These are phyloP conservation scores for Drosophila algonquin DNA, from an alignment of 2,888 invertebrate species.

Conservation along the genomic window DNA sequence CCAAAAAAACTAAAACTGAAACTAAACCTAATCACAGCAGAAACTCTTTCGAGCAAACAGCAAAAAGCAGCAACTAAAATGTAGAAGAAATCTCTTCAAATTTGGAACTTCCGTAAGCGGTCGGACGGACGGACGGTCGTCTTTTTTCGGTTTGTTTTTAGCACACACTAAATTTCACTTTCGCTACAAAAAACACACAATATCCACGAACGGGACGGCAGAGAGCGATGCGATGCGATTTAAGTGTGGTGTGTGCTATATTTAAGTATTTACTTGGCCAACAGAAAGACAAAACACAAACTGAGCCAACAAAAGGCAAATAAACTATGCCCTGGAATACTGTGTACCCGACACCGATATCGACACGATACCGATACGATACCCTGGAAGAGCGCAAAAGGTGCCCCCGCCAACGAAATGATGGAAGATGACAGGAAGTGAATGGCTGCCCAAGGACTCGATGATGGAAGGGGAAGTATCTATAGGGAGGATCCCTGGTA, in stretches of 20 bases:
- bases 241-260: conserved; percentile 77
- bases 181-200: conserved; percentile 66
- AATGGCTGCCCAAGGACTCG: too few species aligned
- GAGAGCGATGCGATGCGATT: conserved; percentile 37
- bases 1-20: conserved; percentile 37
- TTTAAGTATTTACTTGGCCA: conserved; percentile 77
- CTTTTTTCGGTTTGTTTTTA: conserved; percentile 5
- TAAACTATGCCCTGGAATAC: conserved; percentile 44
- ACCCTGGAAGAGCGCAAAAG: not conserved
- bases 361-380: not conserved
- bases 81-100: conserved; percentile 37
- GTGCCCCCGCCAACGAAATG: too few species aligned
- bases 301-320: conserved; percentile 43
- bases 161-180: conserved; percentile 64
- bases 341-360: too few species aligned
- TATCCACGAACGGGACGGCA: not conserved
- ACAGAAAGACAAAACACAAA: conserved; percentile 32
- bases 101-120: conserved; percentile 52
- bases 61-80: conserved; percentile 4
- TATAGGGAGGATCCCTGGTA: too few species aligned
- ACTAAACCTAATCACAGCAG: conserved; percentile 20
- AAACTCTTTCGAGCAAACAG: not conserved
- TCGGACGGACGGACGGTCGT: not conserved
- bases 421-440: too few species aligned
- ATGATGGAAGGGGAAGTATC: too few species aligned